Conservation (phyloP, 2,113 vertebrate genomes). For the Atrichornis clamosus region DNA sequence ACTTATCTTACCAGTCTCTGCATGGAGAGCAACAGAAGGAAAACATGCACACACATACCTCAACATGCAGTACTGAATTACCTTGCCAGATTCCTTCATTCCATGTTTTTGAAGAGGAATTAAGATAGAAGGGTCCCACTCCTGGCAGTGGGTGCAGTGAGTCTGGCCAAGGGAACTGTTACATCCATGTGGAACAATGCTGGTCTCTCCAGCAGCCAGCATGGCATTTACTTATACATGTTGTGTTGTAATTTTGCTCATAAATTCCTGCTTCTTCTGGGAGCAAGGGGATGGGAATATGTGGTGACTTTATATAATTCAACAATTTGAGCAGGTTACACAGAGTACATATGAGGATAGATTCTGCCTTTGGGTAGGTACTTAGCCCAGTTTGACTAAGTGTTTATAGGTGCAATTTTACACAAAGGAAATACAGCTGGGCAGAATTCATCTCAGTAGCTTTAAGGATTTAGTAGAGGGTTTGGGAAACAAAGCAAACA, state of each 20-base stretch:
- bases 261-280: neutral
- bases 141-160: neutral
- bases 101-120: neutral
- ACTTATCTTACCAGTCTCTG: neutral
- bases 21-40: neutral
- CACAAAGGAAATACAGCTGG: neutral
- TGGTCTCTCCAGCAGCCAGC: neutral
- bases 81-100: neutral
- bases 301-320: neutral
- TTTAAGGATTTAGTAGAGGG: neutral
- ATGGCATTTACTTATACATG: fast-evolving
- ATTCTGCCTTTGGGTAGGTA: neutral
- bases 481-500: neutral
- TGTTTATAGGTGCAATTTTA: neutral
- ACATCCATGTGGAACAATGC: fast-evolving
- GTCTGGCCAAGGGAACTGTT: neutral
- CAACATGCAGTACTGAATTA: neutral
- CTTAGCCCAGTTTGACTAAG: neutral
- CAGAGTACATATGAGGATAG: neutral
- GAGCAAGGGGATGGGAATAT: neutral
- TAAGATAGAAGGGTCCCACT: neutral
- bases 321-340: neutral
- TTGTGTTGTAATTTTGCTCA: neutral
- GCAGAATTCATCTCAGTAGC: neutral
- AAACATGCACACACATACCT: fast-evolving